Base-by-base conservation (phyloP, 2,113 vertebrate genomes). In the Odocoileus virginianus region DNA sequence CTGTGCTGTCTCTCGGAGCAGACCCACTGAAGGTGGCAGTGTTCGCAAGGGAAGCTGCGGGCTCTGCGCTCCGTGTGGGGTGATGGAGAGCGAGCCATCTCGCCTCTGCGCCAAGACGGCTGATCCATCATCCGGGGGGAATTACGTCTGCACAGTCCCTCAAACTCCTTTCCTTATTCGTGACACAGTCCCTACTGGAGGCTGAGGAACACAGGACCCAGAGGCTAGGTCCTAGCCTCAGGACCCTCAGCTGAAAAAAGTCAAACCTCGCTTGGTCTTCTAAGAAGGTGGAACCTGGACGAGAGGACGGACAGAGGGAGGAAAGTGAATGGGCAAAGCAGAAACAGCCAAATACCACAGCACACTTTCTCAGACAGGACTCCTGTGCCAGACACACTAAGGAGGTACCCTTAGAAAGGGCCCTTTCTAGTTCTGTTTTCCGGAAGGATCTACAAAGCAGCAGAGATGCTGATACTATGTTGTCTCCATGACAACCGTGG, bases 401-500 rank as follows among this genome's bases (percentile, higher is more conserved):
- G 15, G 67, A 88, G 60, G 67, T 7, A 74, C 92, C 43, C 43
- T 43, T 43, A 43, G 43, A 43, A 43, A 30, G 28, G 36, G 58
- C 7, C 19, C 76, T 85, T 97, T 94, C 76, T 23, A 52, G 92
- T 94, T 61, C 88, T 43, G 93, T 78, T 96, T 97, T 98, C 94
- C 81, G 95, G 98, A 98, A 96, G 91, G 60, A 67, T 88, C 86
- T 78, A 95, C 82, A 97, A 74, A 97, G 30, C 95, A 98, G 98
- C 96, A 97, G 97, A 95, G 98, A 97, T 98, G 96, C 97, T 95
- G 94, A 84, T 92, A 91, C 87, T 78, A 40, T 78, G 67, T n/a
- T 89, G 97, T 99, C 98, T 98, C 98, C 98, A 99, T 98, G 98
- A 93, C 98, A 98, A 98, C 98, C 55, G 76, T 91, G 94, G 97